phyloP scores from a whole-genome alignment of 1,140 invertebrate species.

The Drosophila punjabiensis region DNA sequence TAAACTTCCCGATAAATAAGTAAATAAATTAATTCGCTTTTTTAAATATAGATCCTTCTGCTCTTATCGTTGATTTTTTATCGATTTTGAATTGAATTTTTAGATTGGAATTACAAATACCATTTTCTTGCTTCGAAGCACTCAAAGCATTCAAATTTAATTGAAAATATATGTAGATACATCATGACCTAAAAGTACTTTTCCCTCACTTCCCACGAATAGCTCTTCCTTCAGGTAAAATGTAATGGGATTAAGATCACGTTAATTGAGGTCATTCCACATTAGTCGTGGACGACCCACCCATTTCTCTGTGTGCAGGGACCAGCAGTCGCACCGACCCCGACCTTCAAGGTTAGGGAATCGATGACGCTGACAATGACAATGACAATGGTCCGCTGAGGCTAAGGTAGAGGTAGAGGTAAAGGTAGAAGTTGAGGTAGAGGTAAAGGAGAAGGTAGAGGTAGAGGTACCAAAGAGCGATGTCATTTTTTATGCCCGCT shows the following conservation, averaged over 20 bases:
- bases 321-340: constrained; percentile 16
- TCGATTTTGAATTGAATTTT: not conserved
- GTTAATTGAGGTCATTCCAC: constrained; percentile 34
- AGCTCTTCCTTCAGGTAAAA: constrained; percentile 15
- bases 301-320: constrained; percentile 33
- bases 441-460: not conserved
- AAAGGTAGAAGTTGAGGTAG: not conserved
- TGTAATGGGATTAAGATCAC: constrained; percentile 38
- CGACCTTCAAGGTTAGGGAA: constrained; percentile 48
- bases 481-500: constrained; percentile 65
- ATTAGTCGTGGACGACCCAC: constrained; percentile 16
- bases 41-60: no score
- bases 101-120: not conserved
- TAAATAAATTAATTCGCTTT: no score
- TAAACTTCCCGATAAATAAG: no score
- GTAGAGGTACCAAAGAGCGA: constrained; percentile 28
- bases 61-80: not conserved
- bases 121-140: not conserved
- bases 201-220: constrained; percentile 1
- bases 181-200: not conserved
- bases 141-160: not conserved
- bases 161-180: not conserved
- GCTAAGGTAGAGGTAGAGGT: constrained; percentile 4
- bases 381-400: constrained; percentile 20
- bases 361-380: constrained; percentile 43